Percentiles rank a stretch among this genome's conserved stretches.
These are phyloP conservation scores for Anthoscopus minutus DNA, from an alignment of 2,113 vertebrate genomes.

Conservation along the genomic window DNA sequence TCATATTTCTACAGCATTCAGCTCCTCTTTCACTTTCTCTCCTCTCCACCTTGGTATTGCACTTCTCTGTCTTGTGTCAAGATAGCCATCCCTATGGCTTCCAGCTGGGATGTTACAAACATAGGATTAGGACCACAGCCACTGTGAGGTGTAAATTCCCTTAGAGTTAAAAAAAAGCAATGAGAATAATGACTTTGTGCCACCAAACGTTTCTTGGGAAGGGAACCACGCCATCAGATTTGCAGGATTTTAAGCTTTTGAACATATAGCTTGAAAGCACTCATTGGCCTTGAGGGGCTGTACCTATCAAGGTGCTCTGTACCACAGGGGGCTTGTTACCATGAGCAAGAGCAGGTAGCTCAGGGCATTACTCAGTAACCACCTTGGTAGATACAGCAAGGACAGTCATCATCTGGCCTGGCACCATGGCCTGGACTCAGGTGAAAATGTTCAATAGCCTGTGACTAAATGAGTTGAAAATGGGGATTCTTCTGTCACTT, in stretches of 20 bases:
- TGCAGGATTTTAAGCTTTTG: neutral
- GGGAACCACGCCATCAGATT: neutral
- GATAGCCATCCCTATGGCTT: neutral
- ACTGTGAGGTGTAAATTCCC: neutral
- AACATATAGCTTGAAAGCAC: neutral
- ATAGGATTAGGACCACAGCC: rapidly evolving
- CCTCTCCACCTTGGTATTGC: neutral
- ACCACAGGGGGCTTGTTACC: neutral
- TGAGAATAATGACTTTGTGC: neutral
- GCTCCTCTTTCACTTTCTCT: neutral
- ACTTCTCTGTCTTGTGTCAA: neutral
- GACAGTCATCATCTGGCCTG: neutral
- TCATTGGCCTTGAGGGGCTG: neutral
- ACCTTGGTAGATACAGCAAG: neutral
- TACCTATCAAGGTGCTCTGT: neutral
- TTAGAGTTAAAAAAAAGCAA: neutral
- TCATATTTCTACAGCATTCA: neutral
- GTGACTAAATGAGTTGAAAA: neutral
- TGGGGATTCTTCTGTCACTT: neutral
- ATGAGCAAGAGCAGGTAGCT: neutral
- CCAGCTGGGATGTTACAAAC: neutral
- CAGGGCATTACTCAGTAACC: neutral
- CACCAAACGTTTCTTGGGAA: neutral
- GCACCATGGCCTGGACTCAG: neutral
- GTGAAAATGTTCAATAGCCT: neutral